Base-by-base conservation (phyloP, 2,113 vertebrate genomes). In the Lepus timidus region DNA sequence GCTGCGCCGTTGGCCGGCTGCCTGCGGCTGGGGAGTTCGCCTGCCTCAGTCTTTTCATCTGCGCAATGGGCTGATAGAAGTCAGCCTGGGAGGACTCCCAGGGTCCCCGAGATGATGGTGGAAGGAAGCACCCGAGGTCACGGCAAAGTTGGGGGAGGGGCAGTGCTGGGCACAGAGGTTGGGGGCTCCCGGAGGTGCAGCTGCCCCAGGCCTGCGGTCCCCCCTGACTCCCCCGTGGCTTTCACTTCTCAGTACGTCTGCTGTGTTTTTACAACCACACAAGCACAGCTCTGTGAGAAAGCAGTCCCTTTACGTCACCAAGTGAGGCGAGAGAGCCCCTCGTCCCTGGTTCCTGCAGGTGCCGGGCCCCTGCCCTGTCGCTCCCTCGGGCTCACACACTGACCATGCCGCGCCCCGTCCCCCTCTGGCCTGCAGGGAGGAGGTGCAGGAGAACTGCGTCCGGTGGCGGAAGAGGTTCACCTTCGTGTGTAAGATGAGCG, bases 401-500 rank as follows among this genome's bases (percentile, higher is more conserved):
- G 55, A 58, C 55, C 55, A 58, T 16, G 13, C 44, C 2, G 14
- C 51, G 6, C 14, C 76, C 29, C 1, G 4, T 4, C 25, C n/a
- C 8, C 11, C 49, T 73, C 85, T 68, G 78, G 78, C 78, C 49
- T 0, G 0, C 88, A 99, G 99, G 96, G 98, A 99, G 97, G 99
- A 99, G 97, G 99, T 99, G 58, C 99, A 99, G 90, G 99, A 99
- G 96, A 99, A 99, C 98, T 99, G 99, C 2, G 99, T 99, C 39
- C 99, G 99, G 93, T 99, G 99, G 99, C 99, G 98, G 96, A 99
- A 99, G 98, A 99, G 98, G 97, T 99, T 99, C 95, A 99, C 98
- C 68, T 99, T 99, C 39, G 98, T 99, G 96, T 99, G 99, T 70
- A 99, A 99, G 94, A 99, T 99, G 99, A 99, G 99, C 22, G 99